Percentiles rank a stretch among this genome's conserved stretches.
These are phyloP conservation scores for Megaceryle maxima DNA, from an alignment of 2,113 vertebrate species.

Conservation along the genomic window DNA sequence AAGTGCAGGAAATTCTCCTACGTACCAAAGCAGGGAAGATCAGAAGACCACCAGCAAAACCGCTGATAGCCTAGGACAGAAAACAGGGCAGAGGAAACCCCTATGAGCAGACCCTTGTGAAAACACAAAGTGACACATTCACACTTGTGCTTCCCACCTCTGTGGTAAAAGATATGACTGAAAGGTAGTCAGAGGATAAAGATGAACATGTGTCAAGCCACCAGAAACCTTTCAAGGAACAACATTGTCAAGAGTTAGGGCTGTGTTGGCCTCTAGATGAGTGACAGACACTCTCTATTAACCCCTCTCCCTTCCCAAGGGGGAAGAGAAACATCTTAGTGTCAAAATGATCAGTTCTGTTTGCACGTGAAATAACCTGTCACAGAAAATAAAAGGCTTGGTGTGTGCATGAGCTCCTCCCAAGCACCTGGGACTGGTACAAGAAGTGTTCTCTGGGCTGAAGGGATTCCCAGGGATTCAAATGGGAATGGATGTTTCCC, in stretches of 20 bases:
- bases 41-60: background rate
- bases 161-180: background rate
- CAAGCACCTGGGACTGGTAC: background rate
- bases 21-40: background rate
- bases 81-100: background rate
- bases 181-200: background rate
- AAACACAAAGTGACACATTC: background rate
- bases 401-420: background rate
- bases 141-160: background rate
- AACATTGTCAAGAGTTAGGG: too few species aligned
- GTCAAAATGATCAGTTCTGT: background rate
- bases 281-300: too few species aligned
- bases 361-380: background rate
- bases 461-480: background rate
- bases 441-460: background rate
- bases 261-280: too few species aligned
- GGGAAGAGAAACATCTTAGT: background rate
- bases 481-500: background rate
- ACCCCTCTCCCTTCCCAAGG: too few species aligned
- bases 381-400: background rate
- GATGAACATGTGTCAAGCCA: background rate
- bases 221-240: background rate
- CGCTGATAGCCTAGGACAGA: background rate
- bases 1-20: background rate
- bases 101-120: background rate